Conservation (phyloP, 2,888 invertebrate species). For the Atherix ibis region DNA sequence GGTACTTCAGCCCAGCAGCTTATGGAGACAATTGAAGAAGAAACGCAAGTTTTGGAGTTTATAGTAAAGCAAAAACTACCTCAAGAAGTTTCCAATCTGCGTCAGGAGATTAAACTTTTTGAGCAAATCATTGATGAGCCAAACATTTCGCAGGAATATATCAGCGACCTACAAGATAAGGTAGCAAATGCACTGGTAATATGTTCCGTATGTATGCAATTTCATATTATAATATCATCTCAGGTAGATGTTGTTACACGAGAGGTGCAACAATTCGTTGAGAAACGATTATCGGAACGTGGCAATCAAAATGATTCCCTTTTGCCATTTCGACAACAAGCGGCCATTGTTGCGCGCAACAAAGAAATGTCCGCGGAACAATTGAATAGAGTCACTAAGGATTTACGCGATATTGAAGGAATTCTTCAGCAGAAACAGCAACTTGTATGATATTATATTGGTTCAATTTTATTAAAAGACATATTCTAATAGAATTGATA, state of each 20-base stretch:
- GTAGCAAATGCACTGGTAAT: no score
- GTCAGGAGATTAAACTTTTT: slow-evolving; percentile 51
- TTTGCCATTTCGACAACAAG: slow-evolving; percentile 73
- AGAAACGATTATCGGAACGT: slow-evolving; percentile 47
- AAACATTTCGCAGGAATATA: slow-evolving; percentile 47
- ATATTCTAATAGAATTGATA: no score
- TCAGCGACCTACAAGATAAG: slow-evolving; percentile 45
- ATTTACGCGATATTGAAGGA: slow-evolving; percentile 42
- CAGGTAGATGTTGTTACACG: slow-evolving; percentile 37
- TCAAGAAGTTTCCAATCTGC: slow-evolving; percentile 46
- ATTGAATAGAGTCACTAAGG: slow-evolving; percentile 48
- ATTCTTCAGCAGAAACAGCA: slow-evolving; percentile 42
- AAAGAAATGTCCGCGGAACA: slow-evolving; percentile 58
- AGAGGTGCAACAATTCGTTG: slow-evolving; percentile 56
- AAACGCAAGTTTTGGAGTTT: slow-evolving; percentile 43
- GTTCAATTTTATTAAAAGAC: slow-evolving; percentile 1
- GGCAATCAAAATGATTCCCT: slow-evolving; percentile 57
- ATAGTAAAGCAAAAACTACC: slow-evolving; percentile 66
- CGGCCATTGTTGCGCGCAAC: slow-evolving; percentile 60
- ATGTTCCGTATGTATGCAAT: slow-evolving; percentile 7
- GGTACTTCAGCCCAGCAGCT: slow-evolving; percentile 13
- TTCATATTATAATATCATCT: slow-evolving; percentile 8
- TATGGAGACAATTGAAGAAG: slow-evolving; percentile 13
- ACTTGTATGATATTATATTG: slow-evolving; percentile 23
- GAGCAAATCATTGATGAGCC: slow-evolving; percentile 50